Evolutionary conservation across 2,113 vertebrate genomes (phyloP), one percentile per base, ranked within the genome.

Genomic region (Illadopsis cleaveri): DNA sequence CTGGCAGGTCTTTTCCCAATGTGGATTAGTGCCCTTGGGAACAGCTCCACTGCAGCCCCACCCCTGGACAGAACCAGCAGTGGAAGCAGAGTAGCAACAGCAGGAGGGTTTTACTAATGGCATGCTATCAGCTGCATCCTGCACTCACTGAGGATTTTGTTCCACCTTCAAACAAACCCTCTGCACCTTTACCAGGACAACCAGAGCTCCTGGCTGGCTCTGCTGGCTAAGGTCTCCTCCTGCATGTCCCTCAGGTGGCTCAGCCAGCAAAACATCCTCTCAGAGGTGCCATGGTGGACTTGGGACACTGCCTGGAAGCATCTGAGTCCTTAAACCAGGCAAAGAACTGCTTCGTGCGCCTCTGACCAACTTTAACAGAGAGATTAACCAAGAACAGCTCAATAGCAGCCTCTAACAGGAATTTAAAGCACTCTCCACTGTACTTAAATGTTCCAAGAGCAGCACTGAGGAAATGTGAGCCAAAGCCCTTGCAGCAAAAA

Each of bases 371-470:
- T 86, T 76, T 24, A 64, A 57, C 5, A 71, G 44, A n/a, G 62
- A 86, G 23, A 93, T 76, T 38, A 91, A 76, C 78, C 61, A 95
- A 76, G 75, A 91, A 91, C 6, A 94, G 83, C 72, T 77, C 86
- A 83, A 58, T 3, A 88, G 57, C 53, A 84, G 89, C 84, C 56
- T 70, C 30, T 68, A 94, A 48, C 25, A 72, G 71, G 64, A 88
- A 84, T 85, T 82, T 82, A 68, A 93, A 89, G n/a, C n/a, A 57
- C 91, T 71, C 75, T 82, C 50, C 65, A 30, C 42, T 40, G n/a
- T 61, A 91, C 61, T 77, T 82, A 53, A 66, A 53, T 25, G 48
- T 65, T 91, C 88, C 70, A 64, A 79, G n/a, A 80, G 60, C 42
- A 92, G 60, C 69, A 45, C 38, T n/a, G 68, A 72, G 22, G 57